Percentiles rank a stretch among this genome's conserved stretches.
These are phyloP conservation scores for Drosophila parvula DNA, from an alignment of 1,140 invertebrate genomes.

Conservation along the genomic window DNA sequence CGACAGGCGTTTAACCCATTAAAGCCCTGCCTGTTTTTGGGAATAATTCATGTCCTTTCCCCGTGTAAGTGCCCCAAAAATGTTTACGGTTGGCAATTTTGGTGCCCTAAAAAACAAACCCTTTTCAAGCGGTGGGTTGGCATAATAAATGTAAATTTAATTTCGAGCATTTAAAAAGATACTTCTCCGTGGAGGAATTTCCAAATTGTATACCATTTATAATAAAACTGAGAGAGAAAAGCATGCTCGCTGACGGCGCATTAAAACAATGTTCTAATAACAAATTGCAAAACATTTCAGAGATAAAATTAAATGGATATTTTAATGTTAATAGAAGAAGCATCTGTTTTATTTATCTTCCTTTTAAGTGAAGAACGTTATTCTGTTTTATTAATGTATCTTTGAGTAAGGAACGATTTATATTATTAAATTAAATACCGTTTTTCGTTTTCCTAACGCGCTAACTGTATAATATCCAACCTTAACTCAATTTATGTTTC, in stretches of 20 bases:
- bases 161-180: slow-evolving; percentile 34
- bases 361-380: not conserved
- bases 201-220: slow-evolving; percentile 19
- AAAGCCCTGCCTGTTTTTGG: slow-evolving; percentile 20
- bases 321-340: not conserved
- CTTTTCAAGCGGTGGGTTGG: slow-evolving; percentile 7
- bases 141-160: slow-evolving; percentile 39
- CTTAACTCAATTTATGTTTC: not conserved
- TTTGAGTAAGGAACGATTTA: too few relatives aligned
- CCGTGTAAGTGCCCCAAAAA: slow-evolving; percentile 33
- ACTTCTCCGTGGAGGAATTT: slow-evolving; percentile 31
- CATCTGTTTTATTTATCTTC: not conserved
- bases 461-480: not conserved
- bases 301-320: not conserved
- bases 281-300: slow-evolving; percentile 6
- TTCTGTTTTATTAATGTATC: not conserved
- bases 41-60: slow-evolving; percentile 20
- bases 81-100: slow-evolving; percentile 39
- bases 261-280: not conserved
- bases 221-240: not conserved
- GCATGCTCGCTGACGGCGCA: not conserved
- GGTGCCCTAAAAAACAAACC: slow-evolving; percentile 2
- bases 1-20: slow-evolving; percentile 36
- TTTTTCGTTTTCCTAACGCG: too few relatives aligned
- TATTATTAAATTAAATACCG: too few relatives aligned